Evolutionary conservation across 2,797 vertebrate genomes (phyloP).

Genomic region (Remorina albescens): DNA sequence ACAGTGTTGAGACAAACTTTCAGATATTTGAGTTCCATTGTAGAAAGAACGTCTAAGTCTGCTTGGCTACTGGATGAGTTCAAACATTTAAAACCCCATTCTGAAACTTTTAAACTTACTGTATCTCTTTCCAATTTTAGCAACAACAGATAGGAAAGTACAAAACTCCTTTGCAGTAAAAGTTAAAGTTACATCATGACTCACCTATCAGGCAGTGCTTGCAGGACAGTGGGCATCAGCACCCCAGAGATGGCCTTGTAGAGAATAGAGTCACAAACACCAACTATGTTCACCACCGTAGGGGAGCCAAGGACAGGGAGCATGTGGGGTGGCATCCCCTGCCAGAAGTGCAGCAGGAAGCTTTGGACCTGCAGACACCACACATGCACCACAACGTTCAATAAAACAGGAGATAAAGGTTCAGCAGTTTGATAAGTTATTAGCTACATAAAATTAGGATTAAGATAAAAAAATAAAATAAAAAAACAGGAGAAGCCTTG

Average conservation of each 20-base stretch:
- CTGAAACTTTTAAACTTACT: background rate
- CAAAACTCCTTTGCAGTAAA: background rate
- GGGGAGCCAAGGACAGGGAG: constrained; percentile 95
- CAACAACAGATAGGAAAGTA: background rate
- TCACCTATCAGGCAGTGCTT: constrained; percentile 98
- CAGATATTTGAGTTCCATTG: no score
- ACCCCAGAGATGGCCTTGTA: constrained; percentile 99
- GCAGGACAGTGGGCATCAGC: constrained; percentile 97
- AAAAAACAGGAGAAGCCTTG: constrained; percentile 62
- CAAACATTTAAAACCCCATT: no score
- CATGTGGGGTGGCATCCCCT: constrained; percentile 99
- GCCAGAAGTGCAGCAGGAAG: constrained; percentile 99
- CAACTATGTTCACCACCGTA: constrained; percentile 98
- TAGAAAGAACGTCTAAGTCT: no score
- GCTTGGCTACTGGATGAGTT: no score
- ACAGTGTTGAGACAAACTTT: no score
- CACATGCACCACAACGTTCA: constrained; percentile 9
- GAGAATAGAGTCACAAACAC: constrained; percentile 98
- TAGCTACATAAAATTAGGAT: background rate
- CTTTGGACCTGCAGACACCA: constrained; percentile 92
- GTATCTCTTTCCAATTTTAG: background rate
- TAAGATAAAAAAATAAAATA: background rate
- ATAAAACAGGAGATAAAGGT: constrained; percentile 2
- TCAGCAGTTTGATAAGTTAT: no score
- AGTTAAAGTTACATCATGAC: constrained; percentile 33